These are phyloP conservation scores for Paratrypauchen microcephalus DNA, from an alignment of 2,797 vertebrate genomes.

Conservation along the genomic window DNA sequence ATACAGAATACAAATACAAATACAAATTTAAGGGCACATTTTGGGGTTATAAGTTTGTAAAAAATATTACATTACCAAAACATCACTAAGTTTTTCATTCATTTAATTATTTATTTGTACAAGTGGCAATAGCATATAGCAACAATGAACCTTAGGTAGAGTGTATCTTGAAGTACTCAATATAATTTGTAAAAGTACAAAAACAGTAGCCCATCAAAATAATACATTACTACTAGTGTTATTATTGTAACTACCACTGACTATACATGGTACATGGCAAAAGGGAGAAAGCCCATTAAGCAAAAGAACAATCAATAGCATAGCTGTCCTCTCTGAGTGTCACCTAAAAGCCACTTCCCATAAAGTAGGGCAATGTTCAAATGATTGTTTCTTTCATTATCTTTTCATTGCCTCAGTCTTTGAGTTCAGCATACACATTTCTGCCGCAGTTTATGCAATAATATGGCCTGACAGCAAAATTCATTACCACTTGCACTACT, in stretches of 20 bases:
- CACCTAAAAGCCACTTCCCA: constrained; percentile 61
- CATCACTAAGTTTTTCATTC: background rate
- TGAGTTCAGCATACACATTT: constrained; percentile 4
- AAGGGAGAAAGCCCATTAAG: constrained; percentile 49
- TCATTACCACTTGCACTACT: constrained; percentile 10
- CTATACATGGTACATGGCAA: constrained; percentile 15
- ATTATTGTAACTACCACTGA: background rate
- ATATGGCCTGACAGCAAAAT: constrained; percentile 13
- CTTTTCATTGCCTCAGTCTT: constrained; percentile 3
- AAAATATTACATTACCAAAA: background rate
- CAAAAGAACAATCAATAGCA: constrained; percentile 63
- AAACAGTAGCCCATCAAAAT: no score
- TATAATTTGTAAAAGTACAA: no score
- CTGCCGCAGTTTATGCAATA: constrained; percentile 10
- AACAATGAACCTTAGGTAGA: no score
- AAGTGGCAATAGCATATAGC: no score
- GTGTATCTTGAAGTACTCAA: no score
- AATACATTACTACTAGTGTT: background rate
- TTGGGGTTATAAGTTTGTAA: background rate
- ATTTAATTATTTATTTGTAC: no score
- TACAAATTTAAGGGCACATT: background rate
- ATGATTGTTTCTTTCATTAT: constrained; percentile 29
- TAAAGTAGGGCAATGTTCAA: constrained; percentile 53
- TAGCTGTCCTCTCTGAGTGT: constrained; percentile 53
- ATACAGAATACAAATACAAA: background rate